Percentiles rank a stretch among this genome's conserved stretches.
Conservation (phyloP, 2,797 vertebrate species). For the Chromobotia macracanthus region DNA sequence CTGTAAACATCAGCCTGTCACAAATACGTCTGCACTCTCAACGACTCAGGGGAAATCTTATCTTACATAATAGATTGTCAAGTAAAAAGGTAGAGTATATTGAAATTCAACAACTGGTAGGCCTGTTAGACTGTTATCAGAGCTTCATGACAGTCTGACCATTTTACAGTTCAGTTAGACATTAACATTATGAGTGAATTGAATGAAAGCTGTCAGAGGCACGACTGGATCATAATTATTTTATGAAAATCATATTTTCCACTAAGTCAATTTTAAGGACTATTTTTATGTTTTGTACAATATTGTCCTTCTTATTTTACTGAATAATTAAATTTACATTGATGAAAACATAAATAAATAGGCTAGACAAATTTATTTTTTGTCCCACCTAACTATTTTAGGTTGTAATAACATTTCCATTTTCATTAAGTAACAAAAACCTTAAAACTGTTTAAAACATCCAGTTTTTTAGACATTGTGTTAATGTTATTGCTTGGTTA, state of each 20-base stretch:
- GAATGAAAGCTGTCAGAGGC: too few species aligned
- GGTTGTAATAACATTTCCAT: too few species aligned
- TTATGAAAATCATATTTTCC: not conserved
- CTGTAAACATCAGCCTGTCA: slow-evolving; percentile 23
- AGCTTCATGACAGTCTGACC: not conserved
- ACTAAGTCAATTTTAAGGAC: not conserved
- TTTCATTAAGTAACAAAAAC: too few species aligned
- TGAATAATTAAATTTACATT: not conserved
- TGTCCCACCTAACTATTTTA: too few species aligned
- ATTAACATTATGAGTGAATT: not conserved
- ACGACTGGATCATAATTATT: not conserved
- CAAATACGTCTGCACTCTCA: too few species aligned
- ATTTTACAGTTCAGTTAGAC: not conserved
- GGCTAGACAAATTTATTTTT: too few species aligned
- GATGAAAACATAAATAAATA: too few species aligned
- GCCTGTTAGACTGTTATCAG: slow-evolving; percentile 16
- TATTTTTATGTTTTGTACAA: not conserved
- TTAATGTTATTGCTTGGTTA: too few species aligned
- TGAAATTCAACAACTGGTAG: slow-evolving; percentile 5
- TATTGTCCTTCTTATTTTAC: not conserved
- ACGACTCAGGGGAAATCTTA: not conserved
- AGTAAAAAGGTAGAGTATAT: not conserved
- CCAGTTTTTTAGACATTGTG: too few species aligned
- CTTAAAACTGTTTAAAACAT: too few species aligned
- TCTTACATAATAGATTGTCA: not conserved